phyloP scores from a whole-genome alignment of 1,140 invertebrate species.

The Calliphora vicina region DNA sequence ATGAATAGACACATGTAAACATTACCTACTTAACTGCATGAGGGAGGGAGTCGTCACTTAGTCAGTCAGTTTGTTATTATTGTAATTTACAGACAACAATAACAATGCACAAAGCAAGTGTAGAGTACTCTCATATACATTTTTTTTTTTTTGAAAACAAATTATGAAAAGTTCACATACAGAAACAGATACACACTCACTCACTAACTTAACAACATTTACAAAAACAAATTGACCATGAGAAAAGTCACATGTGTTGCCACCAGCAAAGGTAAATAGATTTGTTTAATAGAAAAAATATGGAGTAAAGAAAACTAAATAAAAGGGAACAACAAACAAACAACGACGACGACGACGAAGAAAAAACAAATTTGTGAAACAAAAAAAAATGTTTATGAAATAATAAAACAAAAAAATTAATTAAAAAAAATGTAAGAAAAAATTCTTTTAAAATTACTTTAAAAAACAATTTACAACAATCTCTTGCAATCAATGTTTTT shows the following conservation, averaged over 20 bases:
- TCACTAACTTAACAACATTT: background rate
- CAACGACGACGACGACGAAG: too few relatives aligned
- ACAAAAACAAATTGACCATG: constrained; percentile 2
- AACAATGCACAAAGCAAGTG: too few relatives aligned
- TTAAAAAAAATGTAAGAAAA: background rate
- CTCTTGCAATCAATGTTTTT: background rate
- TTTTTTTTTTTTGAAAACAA: background rate
- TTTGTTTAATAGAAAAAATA: background rate
- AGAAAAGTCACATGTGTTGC: constrained; percentile 12
- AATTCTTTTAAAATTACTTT: background rate
- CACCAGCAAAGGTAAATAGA: constrained; percentile 2
- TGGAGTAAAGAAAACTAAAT: background rate
- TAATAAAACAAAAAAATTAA: background rate
- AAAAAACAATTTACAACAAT: constrained; percentile 1
- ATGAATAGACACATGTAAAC: background rate
- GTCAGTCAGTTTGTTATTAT: too few relatives aligned
- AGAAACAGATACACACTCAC: background rate
- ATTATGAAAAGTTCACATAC: background rate
- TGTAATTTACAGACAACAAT: background rate
- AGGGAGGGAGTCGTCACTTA: background rate
- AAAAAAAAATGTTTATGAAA: background rate
- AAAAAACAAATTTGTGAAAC: background rate
- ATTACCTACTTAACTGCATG: background rate
- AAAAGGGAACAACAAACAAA: background rate
- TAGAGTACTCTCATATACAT: background rate